Evolutionary conservation across 2,888 invertebrate species (phyloP).

Genomic region (Drosophila siamana): DNA sequence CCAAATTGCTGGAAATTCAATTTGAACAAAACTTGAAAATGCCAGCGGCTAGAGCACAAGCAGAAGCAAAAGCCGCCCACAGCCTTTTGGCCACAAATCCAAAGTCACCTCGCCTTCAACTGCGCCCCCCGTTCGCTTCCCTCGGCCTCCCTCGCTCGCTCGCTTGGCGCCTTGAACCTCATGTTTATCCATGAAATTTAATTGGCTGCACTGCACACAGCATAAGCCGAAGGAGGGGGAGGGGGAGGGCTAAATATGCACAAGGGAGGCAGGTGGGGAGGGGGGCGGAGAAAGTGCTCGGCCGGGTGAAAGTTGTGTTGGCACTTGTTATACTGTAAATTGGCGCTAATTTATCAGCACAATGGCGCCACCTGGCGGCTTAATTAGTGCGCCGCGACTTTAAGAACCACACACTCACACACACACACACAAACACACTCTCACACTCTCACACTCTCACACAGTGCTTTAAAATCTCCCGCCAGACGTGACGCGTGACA

Average conservation of each 20-base stretch:
- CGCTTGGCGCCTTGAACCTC: slow-evolving; percentile 51
- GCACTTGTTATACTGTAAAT: slow-evolving; percentile 62
- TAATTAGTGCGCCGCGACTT: slow-evolving; percentile 52
- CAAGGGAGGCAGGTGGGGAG: too few relatives aligned
- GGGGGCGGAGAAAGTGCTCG: slow-evolving; percentile 2
- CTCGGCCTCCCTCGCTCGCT: neutral
- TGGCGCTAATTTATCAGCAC: slow-evolving; percentile 65
- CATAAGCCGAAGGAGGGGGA: slow-evolving; percentile 31
- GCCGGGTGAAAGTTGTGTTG: slow-evolving; percentile 37
- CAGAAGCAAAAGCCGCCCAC: slow-evolving; percentile 26
- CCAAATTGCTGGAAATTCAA: slow-evolving; percentile 75
- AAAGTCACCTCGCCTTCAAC: slow-evolving; percentile 53
- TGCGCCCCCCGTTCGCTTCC: too few relatives aligned
- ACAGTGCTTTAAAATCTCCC: slow-evolving; percentile 12
- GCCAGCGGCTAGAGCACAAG: slow-evolving; percentile 49
- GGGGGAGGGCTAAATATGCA: neutral
- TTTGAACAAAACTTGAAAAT: slow-evolving; percentile 66
- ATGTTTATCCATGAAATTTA: slow-evolving; percentile 77
- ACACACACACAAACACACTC: neutral
- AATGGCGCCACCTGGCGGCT: slow-evolving; percentile 65
- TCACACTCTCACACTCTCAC: neutral
- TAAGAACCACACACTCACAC: slow-evolving; percentile 19
- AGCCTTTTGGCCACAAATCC: slow-evolving; percentile 54
- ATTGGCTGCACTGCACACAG: slow-evolving; percentile 68
- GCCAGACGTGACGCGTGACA: slow-evolving; percentile 78